Percentiles rank a stretch among this genome's conserved stretches.
These are phyloP conservation scores for Caenorhabditis latens DNA, from an alignment of 1,140 invertebrate species.

Conservation along the genomic window DNA sequence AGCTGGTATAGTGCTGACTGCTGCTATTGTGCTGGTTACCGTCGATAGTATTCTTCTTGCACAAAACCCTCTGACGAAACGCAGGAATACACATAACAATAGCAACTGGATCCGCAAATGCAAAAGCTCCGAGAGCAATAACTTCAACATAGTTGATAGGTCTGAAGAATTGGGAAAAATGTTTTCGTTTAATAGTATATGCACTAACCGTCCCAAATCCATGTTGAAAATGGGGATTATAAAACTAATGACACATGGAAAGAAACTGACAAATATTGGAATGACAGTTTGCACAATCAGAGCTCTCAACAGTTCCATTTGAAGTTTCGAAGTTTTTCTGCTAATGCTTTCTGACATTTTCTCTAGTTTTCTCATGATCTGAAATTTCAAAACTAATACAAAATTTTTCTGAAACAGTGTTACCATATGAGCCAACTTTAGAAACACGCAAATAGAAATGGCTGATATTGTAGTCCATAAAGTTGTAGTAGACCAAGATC, in stretches of 20 bases:
- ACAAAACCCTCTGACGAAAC: not conserved
- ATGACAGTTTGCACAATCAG: conserved; percentile 14
- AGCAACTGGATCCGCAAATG: not conserved
- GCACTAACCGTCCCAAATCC: not conserved
- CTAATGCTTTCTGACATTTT: not conserved
- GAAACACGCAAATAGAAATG: not conserved
- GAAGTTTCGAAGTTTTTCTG: not conserved
- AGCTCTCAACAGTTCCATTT: not conserved
- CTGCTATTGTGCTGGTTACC: no score
- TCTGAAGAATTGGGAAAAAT: not conserved
- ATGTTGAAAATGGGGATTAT: not conserved
- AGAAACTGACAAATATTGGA: conserved; percentile 15
- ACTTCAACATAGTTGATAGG: conserved; percentile 6
- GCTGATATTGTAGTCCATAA: not conserved
- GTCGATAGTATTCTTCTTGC: no score
- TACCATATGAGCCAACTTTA: conserved; percentile 2
- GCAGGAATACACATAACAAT: not conserved
- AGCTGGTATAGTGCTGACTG: no score
- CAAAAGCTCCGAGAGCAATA: conserved; percentile 5
- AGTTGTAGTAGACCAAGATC: not conserved
- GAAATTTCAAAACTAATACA: not conserved
- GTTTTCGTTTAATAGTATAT: not conserved
- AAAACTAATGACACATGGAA: conserved; percentile 26
- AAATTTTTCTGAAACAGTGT: not conserved
- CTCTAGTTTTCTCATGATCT: conserved; percentile 17